These are phyloP conservation scores for Dendronephthya gigantea DNA, from an alignment of 64 coral and sea anemone genomes.

Conservation along the genomic window DNA sequence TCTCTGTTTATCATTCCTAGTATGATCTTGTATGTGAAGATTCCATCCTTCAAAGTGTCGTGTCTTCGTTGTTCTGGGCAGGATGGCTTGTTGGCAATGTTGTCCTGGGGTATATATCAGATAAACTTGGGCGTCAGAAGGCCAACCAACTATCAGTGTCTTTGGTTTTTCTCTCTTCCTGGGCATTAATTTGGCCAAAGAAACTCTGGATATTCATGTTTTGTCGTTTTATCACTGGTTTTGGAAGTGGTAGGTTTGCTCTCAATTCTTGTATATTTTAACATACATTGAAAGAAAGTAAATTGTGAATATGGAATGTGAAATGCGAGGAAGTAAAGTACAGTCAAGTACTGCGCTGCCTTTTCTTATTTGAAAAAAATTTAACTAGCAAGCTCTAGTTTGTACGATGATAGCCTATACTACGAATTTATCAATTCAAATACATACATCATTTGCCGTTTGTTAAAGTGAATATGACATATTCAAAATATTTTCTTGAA, in stretches of 20 bases:
- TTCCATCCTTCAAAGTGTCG: constrained; percentile 28
- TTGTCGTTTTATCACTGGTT: not conserved
- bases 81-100: constrained; percentile 39
- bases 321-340: too few relatives aligned
- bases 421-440: too few relatives aligned
- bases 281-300: not conserved
- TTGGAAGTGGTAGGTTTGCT: not conserved
- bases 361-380: too few relatives aligned
- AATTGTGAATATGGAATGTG: too few relatives aligned
- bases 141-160: not conserved
- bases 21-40: constrained; percentile 37
- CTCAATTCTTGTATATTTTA: too few relatives aligned
- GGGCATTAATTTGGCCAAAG: not conserved
- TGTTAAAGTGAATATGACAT: too few relatives aligned
- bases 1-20: too few relatives aligned
- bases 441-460: too few relatives aligned
- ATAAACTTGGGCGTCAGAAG: constrained; percentile 20
- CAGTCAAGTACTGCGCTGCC: too few relatives aligned
- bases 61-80: constrained; percentile 24
- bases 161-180: not conserved
- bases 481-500: too few relatives aligned
- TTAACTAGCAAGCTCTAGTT: too few relatives aligned
- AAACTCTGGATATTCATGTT: not conserved
- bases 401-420: too few relatives aligned
- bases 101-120: constrained; percentile 17